phyloP scores from a whole-genome alignment of 2,113 vertebrate genomes.

The Ciconia maguari region DNA sequence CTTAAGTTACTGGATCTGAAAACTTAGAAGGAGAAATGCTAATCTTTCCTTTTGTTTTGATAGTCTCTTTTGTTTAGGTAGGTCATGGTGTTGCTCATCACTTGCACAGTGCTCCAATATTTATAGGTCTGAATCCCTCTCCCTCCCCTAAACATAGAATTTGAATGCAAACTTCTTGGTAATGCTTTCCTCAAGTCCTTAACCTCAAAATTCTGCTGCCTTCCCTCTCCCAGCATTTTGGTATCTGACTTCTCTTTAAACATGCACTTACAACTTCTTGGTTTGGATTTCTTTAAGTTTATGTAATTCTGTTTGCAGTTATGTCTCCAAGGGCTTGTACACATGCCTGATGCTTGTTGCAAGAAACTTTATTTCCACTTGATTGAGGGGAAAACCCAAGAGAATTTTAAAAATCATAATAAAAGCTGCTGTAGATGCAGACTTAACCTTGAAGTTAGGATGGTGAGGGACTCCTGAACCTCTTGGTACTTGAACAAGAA shows the following conservation, averaged over 20 bases:
- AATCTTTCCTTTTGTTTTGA: background rate
- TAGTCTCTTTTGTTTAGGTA: background rate
- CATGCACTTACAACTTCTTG: background rate
- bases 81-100: background rate
- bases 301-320: background rate
- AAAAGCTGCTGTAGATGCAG: background rate
- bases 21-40: background rate
- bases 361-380: background rate
- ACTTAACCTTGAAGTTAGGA: background rate
- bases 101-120: background rate
- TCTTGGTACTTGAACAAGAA: background rate
- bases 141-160: background rate
- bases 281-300: background rate
- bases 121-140: background rate
- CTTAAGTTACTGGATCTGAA: background rate
- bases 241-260: background rate
- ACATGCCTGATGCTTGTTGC: background rate
- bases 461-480: background rate
- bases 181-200: background rate
- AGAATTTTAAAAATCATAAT: background rate
- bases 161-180: background rate
- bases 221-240: background rate
- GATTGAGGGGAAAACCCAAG: background rate
- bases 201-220: background rate
- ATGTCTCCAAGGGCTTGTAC: background rate